Evolutionary conservation across 2,113 vertebrate genomes (phyloP).

Genomic region (Lamprologus lemairii): DNA sequence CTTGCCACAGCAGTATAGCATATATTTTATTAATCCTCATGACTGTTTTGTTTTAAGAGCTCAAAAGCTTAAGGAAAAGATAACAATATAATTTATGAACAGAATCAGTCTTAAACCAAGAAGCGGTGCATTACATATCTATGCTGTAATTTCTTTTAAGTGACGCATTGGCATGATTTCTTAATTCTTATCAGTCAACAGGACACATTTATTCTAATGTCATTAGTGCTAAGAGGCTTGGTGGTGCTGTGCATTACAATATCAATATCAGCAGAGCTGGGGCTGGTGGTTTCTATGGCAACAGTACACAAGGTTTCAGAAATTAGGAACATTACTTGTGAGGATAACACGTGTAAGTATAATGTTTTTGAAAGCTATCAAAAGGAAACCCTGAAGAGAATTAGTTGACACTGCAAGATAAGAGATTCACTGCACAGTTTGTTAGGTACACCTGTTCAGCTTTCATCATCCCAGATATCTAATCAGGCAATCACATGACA

Average conservation of each 20-base stretch:
- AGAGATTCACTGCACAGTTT: not conserved
- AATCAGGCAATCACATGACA: not conserved
- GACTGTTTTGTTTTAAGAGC: slow-evolving; percentile 9
- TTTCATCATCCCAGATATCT: not conserved
- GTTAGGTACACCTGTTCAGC: not conserved
- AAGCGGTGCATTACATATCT: not conserved
- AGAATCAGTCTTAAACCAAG: not conserved
- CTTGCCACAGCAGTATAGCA: not conserved
- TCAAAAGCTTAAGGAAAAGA: not conserved
- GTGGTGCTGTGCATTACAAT: slow-evolving; percentile 17
- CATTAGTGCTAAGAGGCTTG: slow-evolving; percentile 29
- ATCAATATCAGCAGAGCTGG: not conserved
- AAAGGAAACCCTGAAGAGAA: not conserved
- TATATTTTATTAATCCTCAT: slow-evolving; percentile 8
- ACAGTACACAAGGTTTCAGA: not conserved
- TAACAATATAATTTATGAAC: not conserved
- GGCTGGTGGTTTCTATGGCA: not conserved
- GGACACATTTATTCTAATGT: slow-evolving; percentile 9
- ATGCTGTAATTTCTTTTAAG: slow-evolving; percentile 3
- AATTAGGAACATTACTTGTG: not conserved
- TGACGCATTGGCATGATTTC: slow-evolving; percentile 7
- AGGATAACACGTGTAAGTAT: not conserved
- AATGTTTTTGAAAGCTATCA: not conserved
- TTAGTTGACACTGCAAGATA: not conserved
- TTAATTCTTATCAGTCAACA: slow-evolving; percentile 15